Evolutionary conservation across 2,797 vertebrate genomes (phyloP).

Genomic region (Hydrocynus forskahlii): DNA sequence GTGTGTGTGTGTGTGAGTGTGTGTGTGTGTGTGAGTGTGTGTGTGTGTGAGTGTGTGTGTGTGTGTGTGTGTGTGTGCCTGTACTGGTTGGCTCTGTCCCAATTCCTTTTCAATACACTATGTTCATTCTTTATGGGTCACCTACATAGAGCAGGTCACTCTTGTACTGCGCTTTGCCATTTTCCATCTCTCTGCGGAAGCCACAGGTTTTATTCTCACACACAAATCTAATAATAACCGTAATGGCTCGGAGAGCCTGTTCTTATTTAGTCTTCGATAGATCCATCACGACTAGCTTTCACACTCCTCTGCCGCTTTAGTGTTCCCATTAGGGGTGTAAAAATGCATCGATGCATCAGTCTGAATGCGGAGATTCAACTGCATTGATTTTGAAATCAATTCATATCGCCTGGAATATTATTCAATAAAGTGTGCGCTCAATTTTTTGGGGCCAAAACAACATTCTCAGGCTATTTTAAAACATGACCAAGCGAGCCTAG

Average conservation of each 20-base stretch:
- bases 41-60: slow-evolving; percentile 25
- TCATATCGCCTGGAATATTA: not conserved
- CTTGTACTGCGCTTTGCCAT: slow-evolving; percentile 30
- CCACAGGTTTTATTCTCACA: slow-evolving; percentile 25
- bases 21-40: not conserved
- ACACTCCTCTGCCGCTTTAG: not conserved
- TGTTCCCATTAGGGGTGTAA: slow-evolving; percentile 7
- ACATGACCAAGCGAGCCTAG: not conserved
- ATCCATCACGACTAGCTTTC: slow-evolving; percentile 12
- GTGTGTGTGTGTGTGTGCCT: slow-evolving; percentile 1
- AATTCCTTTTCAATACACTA: slow-evolving; percentile 54
- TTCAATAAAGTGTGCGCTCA: not conserved
- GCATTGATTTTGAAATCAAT: not conserved
- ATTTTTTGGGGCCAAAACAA: not conserved
- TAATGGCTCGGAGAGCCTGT: slow-evolving; percentile 27
- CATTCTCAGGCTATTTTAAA: not conserved
- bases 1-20: too few species aligned
- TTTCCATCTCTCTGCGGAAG: slow-evolving; percentile 35
- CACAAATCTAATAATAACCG: slow-evolving; percentile 39
- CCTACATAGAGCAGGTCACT: slow-evolving; percentile 67
- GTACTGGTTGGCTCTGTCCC: slow-evolving; percentile 46
- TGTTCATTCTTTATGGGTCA: slow-evolving; percentile 74
- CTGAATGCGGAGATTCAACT: not conserved
- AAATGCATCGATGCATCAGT: not conserved
- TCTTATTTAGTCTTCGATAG: slow-evolving; percentile 19